A percentile compares a stretch with the other conserved stretches of the same genome.
Evolutionary conservation across 1,140 invertebrate genomes (phyloP).

Genomic region (Saccostrea glomerata): DNA sequence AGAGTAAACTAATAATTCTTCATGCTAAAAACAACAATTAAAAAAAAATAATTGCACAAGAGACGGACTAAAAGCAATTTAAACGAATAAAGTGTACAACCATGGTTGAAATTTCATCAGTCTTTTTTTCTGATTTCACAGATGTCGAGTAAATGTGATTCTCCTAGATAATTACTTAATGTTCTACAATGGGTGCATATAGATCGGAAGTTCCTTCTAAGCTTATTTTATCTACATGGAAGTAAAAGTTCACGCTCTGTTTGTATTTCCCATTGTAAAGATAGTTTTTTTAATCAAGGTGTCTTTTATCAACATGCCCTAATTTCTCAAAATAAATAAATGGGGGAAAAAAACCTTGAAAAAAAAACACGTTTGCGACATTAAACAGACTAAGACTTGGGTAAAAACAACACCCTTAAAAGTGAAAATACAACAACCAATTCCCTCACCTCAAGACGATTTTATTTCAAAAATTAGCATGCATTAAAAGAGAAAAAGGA

Average conservation of each 20-base stretch:
- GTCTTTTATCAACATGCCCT: not conserved
- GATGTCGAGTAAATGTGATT: not conserved
- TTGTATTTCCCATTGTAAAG: not conserved
- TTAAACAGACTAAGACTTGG: not conserved
- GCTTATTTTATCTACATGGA: not conserved
- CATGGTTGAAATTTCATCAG: not conserved
- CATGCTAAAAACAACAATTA: too few species aligned
- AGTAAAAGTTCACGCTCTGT: not conserved
- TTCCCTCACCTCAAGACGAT: not conserved
- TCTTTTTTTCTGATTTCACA: not conserved
- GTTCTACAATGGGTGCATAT: not conserved
- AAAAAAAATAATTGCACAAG: not conserved
- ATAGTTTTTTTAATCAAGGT: not conserved
- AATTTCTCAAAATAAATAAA: not conserved
- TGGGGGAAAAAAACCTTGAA: not conserved
- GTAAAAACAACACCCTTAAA: not conserved
- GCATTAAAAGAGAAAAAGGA: slow-evolving; percentile 10
- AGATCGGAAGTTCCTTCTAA: not conserved
- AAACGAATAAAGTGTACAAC: not conserved
- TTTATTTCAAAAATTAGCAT: slow-evolving; percentile 5
- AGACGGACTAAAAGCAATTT: not conserved
- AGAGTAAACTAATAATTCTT: not conserved
- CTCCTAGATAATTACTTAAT: slow-evolving; percentile 19
- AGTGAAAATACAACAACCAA: not conserved
- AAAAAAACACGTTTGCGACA: too few species aligned